Evolutionary conservation across 92 coral and sea anemone species (phyloP), one percentile per base, ranked within the genome.

Genomic region (Bergia puertoricense): DNA sequence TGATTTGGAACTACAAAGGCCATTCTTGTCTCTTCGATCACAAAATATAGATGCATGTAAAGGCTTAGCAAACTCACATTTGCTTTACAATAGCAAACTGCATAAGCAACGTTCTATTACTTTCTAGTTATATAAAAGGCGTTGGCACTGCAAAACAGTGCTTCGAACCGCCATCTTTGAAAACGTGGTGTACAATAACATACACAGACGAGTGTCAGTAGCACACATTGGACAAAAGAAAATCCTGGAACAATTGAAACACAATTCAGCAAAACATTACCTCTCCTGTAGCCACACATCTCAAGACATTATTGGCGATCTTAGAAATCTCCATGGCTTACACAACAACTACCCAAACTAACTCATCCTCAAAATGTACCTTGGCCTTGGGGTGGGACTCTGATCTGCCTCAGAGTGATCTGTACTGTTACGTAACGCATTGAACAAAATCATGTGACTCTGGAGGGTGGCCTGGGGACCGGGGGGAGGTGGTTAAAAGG

Each of bases 201-300:
- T 48, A 48, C 5, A 48, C 8, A 48, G 30, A 16, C 0, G 48
- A 5, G 40, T 81, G 4, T 51, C 0, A 18, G 8, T 39, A 44
- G 22, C 6, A 5, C 6, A 3, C 38, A 6, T 18, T 14, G 22
- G 36, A n/a, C 57, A 66, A 37, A 9, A 23, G 40, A 8, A 50
- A 20, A 81, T 57, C 57, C 57, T 51, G 8, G 37, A 2, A 36
- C 6, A 3, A 23, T 13, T 18, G 56, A 54, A 18, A 15, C 22
- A 36, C 57, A 7, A 40, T 81, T 45, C 23, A 16, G 37, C 18
- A 51, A 76, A 41, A 56, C 45, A 84, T 66, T 81, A 95, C 98
- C 98, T 96, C 94, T n/a, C 96, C 98, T 11, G 95, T 88, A 37
- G 96, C 86, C 42, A 95, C 98, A 89, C 92, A 95, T 43, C 96